Evolutionary conservation across 1,140 invertebrate genomes (phyloP), one percentile per base, ranked within the genome.

Genomic region (Zophobas atratus): DNA sequence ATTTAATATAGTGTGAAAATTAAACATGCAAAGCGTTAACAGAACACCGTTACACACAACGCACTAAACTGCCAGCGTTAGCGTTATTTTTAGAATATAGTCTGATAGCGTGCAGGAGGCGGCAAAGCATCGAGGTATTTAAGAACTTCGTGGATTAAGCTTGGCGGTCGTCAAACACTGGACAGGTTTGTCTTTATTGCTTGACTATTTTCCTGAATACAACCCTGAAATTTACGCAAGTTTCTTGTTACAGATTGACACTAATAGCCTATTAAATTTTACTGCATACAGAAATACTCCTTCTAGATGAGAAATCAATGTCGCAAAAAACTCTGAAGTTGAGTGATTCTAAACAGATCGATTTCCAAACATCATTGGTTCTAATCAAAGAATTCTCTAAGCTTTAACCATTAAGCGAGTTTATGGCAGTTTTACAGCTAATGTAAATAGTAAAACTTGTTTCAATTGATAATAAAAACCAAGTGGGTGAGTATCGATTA

Each of bases 351-450:
- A 20, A 20, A 20, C 20, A 20, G 20, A 20, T 20, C 20, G 20
- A 20, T 20, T 20, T 20, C 0, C 20, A 20, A 20, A 20, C 20
- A 20, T 20, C 20, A 20, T 20, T 20, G 20, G 20, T 20, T 20
- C 20, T 20, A 20, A 20, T 20, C 20, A 20, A 20, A 20, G 20
- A 20, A 20, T 20, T 20, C 20, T 20, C 20, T 20, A 20, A 20
- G 0, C 20, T 20, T 20, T 20, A 20, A 0, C 20, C 20, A 20
- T 20, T 20, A 0, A 20, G 20, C 70, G 48, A 71, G 6, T 73
- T 53, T 73, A 41, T 53, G 32, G 38, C 43, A 49, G 8, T 51
- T 43, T 51, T 48, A 71, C 41, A 8, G 49, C 49, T n/a, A 53
- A 6, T 53, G 4, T 46, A 8, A n/a, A 32, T n/a, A 53, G 6